Evolutionary conservation across 2,113 vertebrate genomes (phyloP).

Genomic region (Microtus pennsylvanicus): DNA sequence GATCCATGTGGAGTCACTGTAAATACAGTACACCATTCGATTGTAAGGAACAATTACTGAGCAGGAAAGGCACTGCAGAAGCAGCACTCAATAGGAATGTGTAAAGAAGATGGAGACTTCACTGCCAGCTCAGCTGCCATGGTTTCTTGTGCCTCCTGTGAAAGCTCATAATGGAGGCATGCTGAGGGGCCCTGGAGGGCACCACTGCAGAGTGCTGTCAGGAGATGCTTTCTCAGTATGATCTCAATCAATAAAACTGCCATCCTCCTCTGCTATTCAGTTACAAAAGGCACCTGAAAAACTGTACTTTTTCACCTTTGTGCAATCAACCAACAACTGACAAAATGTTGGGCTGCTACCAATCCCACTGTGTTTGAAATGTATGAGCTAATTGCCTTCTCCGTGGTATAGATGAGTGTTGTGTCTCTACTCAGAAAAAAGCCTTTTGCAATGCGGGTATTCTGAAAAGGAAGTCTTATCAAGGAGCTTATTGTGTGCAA

Average conservation of each 20-base stretch:
- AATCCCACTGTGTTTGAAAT: neutral
- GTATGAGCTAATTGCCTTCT: neutral
- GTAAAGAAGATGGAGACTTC: conserved; percentile 34
- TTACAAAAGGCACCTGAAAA: conserved; percentile 42
- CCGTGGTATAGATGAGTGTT: neutral
- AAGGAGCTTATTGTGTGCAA: neutral
- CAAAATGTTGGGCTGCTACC: neutral
- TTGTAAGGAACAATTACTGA: conserved; percentile 29
- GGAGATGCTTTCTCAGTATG: neutral
- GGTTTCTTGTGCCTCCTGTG: neutral
- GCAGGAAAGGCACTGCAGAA: neutral
- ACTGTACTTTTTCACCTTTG: conserved; percentile 52
- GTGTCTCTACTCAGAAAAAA: neutral
- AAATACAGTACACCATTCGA: neutral
- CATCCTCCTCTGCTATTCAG: neutral
- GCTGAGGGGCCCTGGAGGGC: neutral
- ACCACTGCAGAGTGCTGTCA: conserved; percentile 3
- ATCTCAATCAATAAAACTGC: conserved; percentile 59
- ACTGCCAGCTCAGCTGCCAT: neutral
- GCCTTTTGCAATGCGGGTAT: neutral
- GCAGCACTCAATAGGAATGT: neutral
- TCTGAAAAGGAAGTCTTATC: neutral
- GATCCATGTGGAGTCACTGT: neutral
- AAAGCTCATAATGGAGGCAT: neutral
- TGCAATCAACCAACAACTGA: neutral